These are phyloP conservation scores for Nysson spinosus DNA, from an alignment of 2,888 invertebrate genomes.

Conservation along the genomic window DNA sequence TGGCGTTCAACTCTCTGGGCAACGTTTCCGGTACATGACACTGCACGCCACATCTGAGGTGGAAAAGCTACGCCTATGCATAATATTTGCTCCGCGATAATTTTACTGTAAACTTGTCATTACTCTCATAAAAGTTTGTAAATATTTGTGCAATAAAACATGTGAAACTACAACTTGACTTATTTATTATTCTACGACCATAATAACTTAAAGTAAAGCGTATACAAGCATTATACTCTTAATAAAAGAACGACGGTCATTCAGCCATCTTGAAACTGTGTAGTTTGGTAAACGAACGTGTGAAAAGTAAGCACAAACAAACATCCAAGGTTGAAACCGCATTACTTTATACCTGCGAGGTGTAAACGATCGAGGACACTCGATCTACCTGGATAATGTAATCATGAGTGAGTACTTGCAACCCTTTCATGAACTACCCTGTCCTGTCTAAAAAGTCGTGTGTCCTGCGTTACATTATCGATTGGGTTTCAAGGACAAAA, in stretches of 20 bases:
- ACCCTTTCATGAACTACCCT: background rate
- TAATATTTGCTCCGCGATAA: no score
- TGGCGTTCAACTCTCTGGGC: no score
- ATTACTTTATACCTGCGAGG: conserved; percentile 1
- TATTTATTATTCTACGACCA: no score
- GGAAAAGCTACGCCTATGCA: no score
- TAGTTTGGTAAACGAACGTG: background rate
- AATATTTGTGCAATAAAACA: no score
- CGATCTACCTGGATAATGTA: background rate
- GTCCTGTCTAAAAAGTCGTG: background rate
- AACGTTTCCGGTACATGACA: no score
- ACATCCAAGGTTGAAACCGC: conserved; percentile 1
- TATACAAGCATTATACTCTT: no score
- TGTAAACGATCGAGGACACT: conserved; percentile 11
- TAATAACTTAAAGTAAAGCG: no score
- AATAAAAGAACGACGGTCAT: conserved; percentile 15
- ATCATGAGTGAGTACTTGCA: background rate
- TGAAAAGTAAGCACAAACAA: conserved; percentile 22
- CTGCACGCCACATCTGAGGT: no score
- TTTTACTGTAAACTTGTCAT: no score
- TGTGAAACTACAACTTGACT: no score
- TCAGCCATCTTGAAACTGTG: conserved; percentile 41
- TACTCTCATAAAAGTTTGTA: no score
- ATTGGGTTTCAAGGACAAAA: conserved; percentile 10
- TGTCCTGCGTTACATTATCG: conserved; percentile 21